A percentile compares a stretch with the other conserved stretches of the same genome.
Evolutionary conservation across 2,797 vertebrate species (phyloP).

Genomic region (Microctenopoma lineatum): DNA sequence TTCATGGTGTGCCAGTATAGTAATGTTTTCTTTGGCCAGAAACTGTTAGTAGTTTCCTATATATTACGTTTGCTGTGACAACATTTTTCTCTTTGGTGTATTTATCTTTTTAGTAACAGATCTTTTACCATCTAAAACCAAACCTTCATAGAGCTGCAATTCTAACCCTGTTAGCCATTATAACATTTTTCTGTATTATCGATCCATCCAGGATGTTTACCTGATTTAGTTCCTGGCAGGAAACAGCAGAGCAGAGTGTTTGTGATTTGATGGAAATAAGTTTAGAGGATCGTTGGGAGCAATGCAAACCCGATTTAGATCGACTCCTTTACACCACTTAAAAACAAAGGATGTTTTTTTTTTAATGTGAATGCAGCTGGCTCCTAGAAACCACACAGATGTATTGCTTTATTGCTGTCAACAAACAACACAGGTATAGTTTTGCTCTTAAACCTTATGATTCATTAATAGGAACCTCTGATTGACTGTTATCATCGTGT

Average conservation of each 20-base stretch:
- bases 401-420: constrained; percentile 24
- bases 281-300: constrained; percentile 60
- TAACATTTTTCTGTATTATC: constrained; percentile 41
- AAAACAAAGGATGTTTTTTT: constrained; percentile 33
- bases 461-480: not conserved
- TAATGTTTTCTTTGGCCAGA: constrained; percentile 27
- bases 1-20: constrained; percentile 24
- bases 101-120: constrained; percentile 27
- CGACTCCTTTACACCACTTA: constrained; percentile 40
- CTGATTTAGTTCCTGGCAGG: constrained; percentile 63
- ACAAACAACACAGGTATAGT: not conserved
- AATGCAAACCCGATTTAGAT: constrained; percentile 63
- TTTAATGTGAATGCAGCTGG: constrained; percentile 18
- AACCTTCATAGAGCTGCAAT: constrained; percentile 19
- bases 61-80: constrained; percentile 24
- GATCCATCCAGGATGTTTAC: constrained; percentile 66
- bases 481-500: not conserved
- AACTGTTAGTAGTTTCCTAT: constrained; percentile 25
- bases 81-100: constrained; percentile 19
- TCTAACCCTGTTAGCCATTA: constrained; percentile 28
- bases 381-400: constrained; percentile 5
- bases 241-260: constrained; percentile 60
- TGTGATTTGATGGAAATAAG: constrained; percentile 67
- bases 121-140: constrained; percentile 27
- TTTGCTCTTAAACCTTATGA: constrained; percentile 25